A percentile compares a stretch with the other conserved stretches of the same genome.
Conservation (phyloP, 2,113 vertebrate species). For the Oceanodroma tethys region DNA sequence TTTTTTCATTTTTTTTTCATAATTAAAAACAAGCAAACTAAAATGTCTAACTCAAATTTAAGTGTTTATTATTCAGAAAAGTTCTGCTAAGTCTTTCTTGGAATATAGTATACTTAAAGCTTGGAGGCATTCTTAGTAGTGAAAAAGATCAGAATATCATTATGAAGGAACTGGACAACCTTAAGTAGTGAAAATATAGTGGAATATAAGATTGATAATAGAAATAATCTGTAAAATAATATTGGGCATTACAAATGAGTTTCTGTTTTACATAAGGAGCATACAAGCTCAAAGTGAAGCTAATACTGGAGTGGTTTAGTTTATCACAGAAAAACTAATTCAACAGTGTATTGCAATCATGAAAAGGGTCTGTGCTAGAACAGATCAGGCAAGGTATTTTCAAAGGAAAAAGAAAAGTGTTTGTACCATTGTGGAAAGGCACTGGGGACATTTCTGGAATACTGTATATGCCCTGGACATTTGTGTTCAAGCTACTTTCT, state of each 20-base stretch:
- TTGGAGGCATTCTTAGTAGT: not conserved
- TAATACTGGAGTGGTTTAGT: not conserved
- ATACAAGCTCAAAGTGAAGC: not conserved
- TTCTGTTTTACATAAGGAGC: not conserved
- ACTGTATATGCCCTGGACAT: not conserved
- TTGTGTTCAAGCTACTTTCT: not conserved
- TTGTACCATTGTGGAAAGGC: not conserved
- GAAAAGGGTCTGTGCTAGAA: not conserved
- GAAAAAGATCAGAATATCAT: not conserved
- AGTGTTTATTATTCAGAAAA: not conserved
- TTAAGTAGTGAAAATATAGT: not conserved
- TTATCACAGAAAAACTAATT: not conserved
- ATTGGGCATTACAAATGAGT: not conserved
- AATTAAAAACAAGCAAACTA: not conserved
- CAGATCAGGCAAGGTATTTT: not conserved
- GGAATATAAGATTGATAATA: not conserved
- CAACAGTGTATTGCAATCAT: not conserved
- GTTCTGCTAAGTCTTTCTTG: not conserved
- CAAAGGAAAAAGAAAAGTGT: not conserved
- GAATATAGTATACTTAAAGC: not conserved
- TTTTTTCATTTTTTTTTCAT: too few relatives aligned
- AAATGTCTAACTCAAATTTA: not conserved
- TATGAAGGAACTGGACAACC: not conserved
- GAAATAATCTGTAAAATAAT: not conserved
- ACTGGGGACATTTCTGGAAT: not conserved